phyloP scores from a whole-genome alignment of 2,797 vertebrate genomes.

The Myotis planiceps region DNA sequence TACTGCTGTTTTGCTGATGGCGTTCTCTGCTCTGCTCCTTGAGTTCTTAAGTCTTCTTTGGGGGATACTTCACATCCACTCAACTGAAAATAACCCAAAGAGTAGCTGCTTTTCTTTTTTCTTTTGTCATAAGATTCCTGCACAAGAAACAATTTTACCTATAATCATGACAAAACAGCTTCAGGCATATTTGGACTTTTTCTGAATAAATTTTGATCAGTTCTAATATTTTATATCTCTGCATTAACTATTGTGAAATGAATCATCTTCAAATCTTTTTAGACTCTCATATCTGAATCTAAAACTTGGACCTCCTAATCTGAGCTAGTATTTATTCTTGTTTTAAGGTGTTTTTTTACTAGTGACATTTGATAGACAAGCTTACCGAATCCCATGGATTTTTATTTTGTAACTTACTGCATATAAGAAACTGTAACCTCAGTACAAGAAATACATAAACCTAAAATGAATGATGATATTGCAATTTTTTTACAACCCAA shows the following conservation, averaged over 20 bases:
- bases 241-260: neutral
- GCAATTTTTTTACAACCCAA: neutral
- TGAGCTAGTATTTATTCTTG: neutral
- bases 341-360: neutral
- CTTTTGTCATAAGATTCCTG: neutral
- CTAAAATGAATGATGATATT: neutral
- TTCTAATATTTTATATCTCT: constrained; percentile 2
- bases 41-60: neutral
- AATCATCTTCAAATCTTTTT: constrained; percentile 6
- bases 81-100: neutral
- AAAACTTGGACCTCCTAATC: neutral
- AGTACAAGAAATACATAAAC: neutral
- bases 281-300: neutral
- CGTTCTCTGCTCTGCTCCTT: neutral
- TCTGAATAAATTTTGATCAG: constrained; percentile 20
- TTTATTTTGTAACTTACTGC: constrained; percentile 14
- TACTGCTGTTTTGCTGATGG: neutral
- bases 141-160: neutral
- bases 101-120: neutral
- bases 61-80: neutral
- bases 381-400: neutral
- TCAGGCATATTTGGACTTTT: neutral
- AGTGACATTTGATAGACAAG: neutral
- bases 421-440: neutral
- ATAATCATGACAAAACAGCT: neutral